phyloP scores from a whole-genome alignment of 2,888 invertebrate species.

The Julus scandinavius region DNA sequence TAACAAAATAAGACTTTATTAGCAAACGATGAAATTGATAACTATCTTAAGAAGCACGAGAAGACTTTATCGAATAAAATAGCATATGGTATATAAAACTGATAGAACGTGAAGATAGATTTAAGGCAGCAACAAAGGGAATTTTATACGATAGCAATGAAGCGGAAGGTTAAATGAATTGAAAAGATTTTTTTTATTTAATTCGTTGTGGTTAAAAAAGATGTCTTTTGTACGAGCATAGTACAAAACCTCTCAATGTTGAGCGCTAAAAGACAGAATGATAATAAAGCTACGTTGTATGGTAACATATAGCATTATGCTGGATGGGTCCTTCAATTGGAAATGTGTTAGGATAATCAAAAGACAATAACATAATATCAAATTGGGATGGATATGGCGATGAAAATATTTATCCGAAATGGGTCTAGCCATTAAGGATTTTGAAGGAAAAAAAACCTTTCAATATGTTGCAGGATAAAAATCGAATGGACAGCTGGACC shows the following conservation, averaged over 20 bases:
- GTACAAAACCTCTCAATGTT: neutral
- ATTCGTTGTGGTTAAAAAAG: neutral
- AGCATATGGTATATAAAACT: neutral
- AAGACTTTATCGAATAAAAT: neutral
- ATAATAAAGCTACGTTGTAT: neutral
- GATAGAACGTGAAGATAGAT: neutral
- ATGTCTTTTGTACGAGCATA: neutral
- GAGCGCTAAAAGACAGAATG: neutral
- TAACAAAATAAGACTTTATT: neutral
- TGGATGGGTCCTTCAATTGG: too few relatives aligned
- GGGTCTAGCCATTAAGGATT: too few relatives aligned
- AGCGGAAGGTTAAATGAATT: neutral
- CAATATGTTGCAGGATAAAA: too few relatives aligned
- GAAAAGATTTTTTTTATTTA: neutral
- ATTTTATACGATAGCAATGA: neutral
- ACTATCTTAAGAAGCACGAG: neutral
- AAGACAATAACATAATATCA: too few relatives aligned
- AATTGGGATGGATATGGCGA: too few relatives aligned
- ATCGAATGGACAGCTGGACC: too few relatives aligned
- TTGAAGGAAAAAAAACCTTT: too few relatives aligned
- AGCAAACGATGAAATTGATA: neutral
- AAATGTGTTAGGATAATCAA: too few relatives aligned
- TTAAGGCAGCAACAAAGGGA: neutral
- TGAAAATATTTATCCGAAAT: too few relatives aligned
- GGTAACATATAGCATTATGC: too few relatives aligned